Evolutionary conservation across 2,888 invertebrate genomes (phyloP), one percentile per base, ranked within the genome.

Genomic region (Agriopis marginaria): DNA sequence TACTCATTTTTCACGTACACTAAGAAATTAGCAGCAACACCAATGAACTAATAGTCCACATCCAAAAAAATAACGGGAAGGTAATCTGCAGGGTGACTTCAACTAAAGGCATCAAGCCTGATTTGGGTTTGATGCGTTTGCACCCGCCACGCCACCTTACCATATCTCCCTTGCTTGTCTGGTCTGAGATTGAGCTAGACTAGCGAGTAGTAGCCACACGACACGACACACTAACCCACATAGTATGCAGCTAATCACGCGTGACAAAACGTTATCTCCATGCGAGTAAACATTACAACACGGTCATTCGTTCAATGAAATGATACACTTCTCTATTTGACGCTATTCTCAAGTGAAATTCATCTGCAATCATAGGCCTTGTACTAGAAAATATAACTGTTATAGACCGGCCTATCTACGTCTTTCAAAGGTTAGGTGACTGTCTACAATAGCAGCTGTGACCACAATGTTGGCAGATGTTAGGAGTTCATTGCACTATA

Each of bases 211-310:
- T 5, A 32, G 32, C 68, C 72, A 79, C 77, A 77, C 81, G 87
- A 79, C 77, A 77, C 81, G 87, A 80, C 89, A 88, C 77, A 86
- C 77, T 91, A 85, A 88, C 92, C 91, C 78, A 92, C 83, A 90
- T 92, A 85, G 84, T 83, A 75, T 61, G 61, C 45, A 75, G 82
- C 80, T 86, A 87, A 90, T 91, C 88, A 87, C 84, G 89, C 90
- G 86, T 86, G 87, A 88, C 89, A 89, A 84, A 58, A 82, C 77
- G 82, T 81, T 81, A 83, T 82, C 76, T 79, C 74, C 79, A 61
- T 77, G 85, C 85, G 86, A 79, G 79, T 81, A 81, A 82, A 81
- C 79, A 84, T 79, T 77, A 53, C 69, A 56, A 65, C 56, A 73
- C 70, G 63, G 54, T 63, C 70, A 60, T 64, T 72, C 63, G 70